These are phyloP conservation scores for Branchinecta lynchi DNA, from an alignment of 1,140 invertebrate species.

Conservation along the genomic window DNA sequence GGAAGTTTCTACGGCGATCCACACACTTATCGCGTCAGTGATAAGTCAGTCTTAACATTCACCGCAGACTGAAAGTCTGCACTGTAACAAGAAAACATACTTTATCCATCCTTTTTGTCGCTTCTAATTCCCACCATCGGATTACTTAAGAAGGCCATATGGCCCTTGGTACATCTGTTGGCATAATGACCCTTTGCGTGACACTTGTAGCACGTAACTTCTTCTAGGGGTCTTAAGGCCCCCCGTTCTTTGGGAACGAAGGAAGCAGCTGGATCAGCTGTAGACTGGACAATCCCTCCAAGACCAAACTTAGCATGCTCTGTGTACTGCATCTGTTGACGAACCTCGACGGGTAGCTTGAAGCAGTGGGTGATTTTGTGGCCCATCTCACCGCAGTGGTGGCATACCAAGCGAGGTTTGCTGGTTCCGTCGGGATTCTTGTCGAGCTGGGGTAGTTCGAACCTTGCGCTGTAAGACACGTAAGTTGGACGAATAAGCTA, in stretches of 20 bases:
- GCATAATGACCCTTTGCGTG: constrained; percentile 98
- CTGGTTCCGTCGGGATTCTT: constrained; percentile 55
- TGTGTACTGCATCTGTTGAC: constrained; percentile 22
- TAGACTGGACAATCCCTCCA: constrained; percentile 15
- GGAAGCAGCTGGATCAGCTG: constrained; percentile 25
- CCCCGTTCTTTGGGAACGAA: constrained; percentile 19
- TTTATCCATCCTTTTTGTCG: too few relatives aligned
- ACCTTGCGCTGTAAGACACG: constrained; percentile 50
- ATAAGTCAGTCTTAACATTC: too few relatives aligned
- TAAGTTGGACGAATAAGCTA: too few relatives aligned
- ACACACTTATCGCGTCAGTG: too few relatives aligned
- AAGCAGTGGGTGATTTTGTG: constrained; percentile 86
- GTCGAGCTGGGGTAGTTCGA: constrained; percentile 72
- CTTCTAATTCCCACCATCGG: not conserved
- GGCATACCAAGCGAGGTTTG: constrained; percentile 68
- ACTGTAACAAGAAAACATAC: too few relatives aligned
- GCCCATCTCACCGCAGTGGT: constrained; percentile 87
- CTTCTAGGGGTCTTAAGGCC: constrained; percentile 53
- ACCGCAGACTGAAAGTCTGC: too few relatives aligned
- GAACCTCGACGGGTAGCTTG: constrained; percentile 55
- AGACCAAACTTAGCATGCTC: not conserved
- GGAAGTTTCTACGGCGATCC: too few relatives aligned
- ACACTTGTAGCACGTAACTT: constrained; percentile 94
- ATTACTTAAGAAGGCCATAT: constrained; percentile 80
- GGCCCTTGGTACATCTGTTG: constrained; percentile 94